Base-by-base conservation (phyloP, 2,888 invertebrate genomes). In the Apocheima hispidaria region DNA sequence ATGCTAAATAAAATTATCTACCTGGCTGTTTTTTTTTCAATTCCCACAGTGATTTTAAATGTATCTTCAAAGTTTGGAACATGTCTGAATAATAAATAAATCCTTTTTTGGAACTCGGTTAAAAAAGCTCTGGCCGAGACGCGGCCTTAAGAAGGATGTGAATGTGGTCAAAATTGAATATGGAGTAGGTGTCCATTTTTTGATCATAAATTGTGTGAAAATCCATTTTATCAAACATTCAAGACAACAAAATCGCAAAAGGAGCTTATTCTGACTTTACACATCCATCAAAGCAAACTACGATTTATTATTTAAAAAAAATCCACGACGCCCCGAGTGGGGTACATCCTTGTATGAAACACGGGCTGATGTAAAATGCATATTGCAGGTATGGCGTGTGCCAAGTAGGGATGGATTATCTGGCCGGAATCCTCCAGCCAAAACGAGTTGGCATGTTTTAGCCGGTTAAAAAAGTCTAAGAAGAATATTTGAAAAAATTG, bases 291-390 rank as follows among this genome's bases (percentile, higher is more conserved):
- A 40, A 60, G 49, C 43, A 53, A 60, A 43, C 53, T 58, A 56
- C 46, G 20, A 40, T 62, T 36, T 66, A 66, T 64, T 66, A 64
- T 64, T 57, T 58, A 57, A 51, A 57, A n/a, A 67, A 59, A 51
- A 48, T 54, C 41, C 58, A 52, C 51, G 56, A 51, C 63, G 55
- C 55, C 52, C 33, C 33, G 10, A 46, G 20, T 30, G 5, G 48
- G n/a, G 63, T 53, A 60, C 49, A 57, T 59, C 35, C 59, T 56
- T 64, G 61, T 68, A 54, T 71, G 68, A 54, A 67, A 69, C 67
- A 62, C 52, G 67, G 43, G 67, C 77, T 82, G 70, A 83, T 87
- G 82, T 73, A 86, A 85, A 83, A 87, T 88, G 84, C 85, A 87
- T 84, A 81, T 71, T 85, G 86, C 84, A 83, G 82, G 79, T 80